Evolutionary conservation across 2,888 invertebrate species (phyloP), one percentile per base, ranked within the genome.

Genomic region (Acleris literana): DNA sequence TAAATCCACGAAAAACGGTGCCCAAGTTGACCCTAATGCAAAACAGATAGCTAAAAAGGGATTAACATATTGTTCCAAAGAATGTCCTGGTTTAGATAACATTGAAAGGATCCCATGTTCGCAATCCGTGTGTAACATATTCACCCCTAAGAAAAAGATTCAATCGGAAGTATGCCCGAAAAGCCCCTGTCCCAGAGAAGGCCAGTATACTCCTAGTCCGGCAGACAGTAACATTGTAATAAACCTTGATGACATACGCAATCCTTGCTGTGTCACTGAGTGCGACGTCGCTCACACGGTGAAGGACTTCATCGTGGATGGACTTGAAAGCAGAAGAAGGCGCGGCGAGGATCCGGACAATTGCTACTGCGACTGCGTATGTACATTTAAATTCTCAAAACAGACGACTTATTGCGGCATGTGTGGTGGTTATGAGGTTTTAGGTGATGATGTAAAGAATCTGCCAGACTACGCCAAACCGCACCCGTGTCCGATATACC

Each of bases 401-500:
- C 86, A 88, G 69, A 91, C 91, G 2, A 90, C 90, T 33, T 92
- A 92, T 70, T 92, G 92, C 70, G 74, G 83, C 3, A 82, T 92
- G 29, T 92, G 92, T 69, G 90, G 90, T 16, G 92, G 92, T 1
- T 92, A 88, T 63, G 90, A 92, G 75, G 86, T 86, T 61, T 72
- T 89, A 25, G 92, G 92, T 16, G 82, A 85, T 43, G 91, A 92
- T 70, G 83, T 87, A 74, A 78, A 74, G 69, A 71, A 82, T 63
- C 76, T 86, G 71, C 91, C 92, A 1, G 83, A 79, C 18, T 85
- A 79, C 68, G 76, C 77, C 1, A 86, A 82, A 68, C 91, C 92
- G 5, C 87, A 89, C 61, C 92, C 92, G 7, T 92, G 92, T 72
- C 92, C 92, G 1, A 81, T 92, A 11, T 92, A 90, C 69, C 87